Base-by-base conservation (phyloP, 2,888 invertebrate genomes). In the Acrobasis consociella region DNA sequence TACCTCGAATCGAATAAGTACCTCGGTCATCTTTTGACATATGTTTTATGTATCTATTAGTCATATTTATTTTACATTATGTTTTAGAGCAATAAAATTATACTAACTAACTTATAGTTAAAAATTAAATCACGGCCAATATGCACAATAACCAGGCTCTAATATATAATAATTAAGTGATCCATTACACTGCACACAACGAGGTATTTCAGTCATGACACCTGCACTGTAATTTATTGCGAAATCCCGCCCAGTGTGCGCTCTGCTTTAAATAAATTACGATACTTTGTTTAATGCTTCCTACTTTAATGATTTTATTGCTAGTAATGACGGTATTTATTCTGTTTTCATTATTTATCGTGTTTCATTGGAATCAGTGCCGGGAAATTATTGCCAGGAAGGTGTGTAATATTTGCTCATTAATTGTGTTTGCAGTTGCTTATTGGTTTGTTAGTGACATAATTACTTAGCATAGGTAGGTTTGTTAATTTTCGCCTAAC, bases 191-290 rank as follows among this genome's bases (percentile, higher is more conserved):
- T 10, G 53, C 15, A 31, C 31, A 13, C 31, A 31, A 52, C 49
- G 66, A 64, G 65, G 64, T 62, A 65, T 68, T 66, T 65, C 63
- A 51, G 55, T 66, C 55, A 60, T 67, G 70, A 69, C 72, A 67
- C 67, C 65, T 67, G 70, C 68, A 64, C 64, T 63, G 64, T 69
- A 67, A 69, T 72, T 72, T 70, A 69, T 69, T 63, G 67, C 63
- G 42, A 62, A 59, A 66, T 66, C 65, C 62, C 64, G 62, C 62
- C 64, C 64, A 66, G 65, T 65, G 49, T 59, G 66, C 64, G 56
- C 42, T 64, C 58, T 63, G 62, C 52, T 58, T 64, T 17, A 62
- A 67, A 69, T 65, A 65, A 63, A 70, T 67, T 66, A 59, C 60
- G 64, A 60, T 52, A 63, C 65, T 66, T 68, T 66, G 64, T 56